These are phyloP conservation scores for Acleris cristana DNA, from an alignment of 2,888 invertebrate genomes.

Conservation along the genomic window DNA sequence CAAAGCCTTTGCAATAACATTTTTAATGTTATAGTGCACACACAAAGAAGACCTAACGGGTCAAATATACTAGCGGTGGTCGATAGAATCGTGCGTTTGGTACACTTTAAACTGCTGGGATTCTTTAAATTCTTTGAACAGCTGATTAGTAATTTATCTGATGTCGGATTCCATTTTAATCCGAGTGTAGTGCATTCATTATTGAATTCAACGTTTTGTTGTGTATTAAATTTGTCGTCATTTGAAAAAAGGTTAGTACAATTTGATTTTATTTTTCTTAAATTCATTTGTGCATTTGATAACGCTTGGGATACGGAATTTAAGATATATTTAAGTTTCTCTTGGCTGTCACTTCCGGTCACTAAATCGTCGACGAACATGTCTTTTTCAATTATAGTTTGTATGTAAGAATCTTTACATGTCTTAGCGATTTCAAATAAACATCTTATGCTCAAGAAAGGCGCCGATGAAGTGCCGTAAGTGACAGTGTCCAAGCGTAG, in stretches of 20 bases:
- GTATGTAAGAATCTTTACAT: background rate
- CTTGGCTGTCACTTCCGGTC: background rate
- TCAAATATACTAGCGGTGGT: conserved; percentile 4
- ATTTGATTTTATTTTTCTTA: conserved; percentile 9
- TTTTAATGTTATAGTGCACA: background rate
- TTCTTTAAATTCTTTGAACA: background rate
- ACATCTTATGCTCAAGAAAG: background rate
- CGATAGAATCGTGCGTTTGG: conserved; percentile 6
- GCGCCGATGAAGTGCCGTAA: conserved; percentile 15
- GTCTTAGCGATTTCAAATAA: background rate
- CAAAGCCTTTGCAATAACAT: too few species aligned
- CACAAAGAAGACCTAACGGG: background rate
- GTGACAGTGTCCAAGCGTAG: conserved; percentile 14
- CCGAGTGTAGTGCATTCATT: background rate
- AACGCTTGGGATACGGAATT: background rate
- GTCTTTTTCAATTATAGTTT: background rate
- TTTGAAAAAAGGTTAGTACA: conserved; percentile 2
- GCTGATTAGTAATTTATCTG: conserved; percentile 4
- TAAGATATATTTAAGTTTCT: background rate
- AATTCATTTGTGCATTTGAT: background rate
- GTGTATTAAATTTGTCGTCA: background rate
- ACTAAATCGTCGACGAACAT: background rate
- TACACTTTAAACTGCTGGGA: background rate
- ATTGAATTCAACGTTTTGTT: background rate
- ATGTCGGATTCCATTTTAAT: conserved; percentile 6